Evolutionary conservation across 1,140 invertebrate species (phyloP).

Genomic region (Eulimnadia texana): DNA sequence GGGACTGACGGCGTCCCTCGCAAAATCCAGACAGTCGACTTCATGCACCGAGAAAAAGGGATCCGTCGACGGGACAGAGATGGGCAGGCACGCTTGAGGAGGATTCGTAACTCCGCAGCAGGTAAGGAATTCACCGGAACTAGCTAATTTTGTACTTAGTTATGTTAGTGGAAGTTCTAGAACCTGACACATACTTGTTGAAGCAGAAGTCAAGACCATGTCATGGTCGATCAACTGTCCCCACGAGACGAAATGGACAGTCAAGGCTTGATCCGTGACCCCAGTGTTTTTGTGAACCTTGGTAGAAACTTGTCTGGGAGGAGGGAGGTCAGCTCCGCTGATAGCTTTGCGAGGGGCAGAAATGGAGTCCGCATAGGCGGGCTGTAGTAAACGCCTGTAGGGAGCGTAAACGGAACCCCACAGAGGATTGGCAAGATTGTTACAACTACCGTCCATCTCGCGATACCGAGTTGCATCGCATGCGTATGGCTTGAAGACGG

Average conservation of each 20-base stretch:
- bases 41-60: slow-evolving; percentile 21
- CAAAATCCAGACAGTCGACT: slow-evolving; percentile 36
- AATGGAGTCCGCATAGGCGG: slow-evolving; percentile 46
- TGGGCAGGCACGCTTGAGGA: slow-evolving; percentile 22
- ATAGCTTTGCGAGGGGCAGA: neutral
- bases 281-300: slow-evolving; percentile 33
- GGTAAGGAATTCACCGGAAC: slow-evolving; percentile 9
- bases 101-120: slow-evolving; percentile 10
- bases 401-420: slow-evolving; percentile 31
- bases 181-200: slow-evolving; percentile 28
- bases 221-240: slow-evolving; percentile 41
- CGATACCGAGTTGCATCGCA: slow-evolving; percentile 30
- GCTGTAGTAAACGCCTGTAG: slow-evolving; percentile 40
- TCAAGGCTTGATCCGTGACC: slow-evolving; percentile 32
- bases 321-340: slow-evolving; percentile 26
- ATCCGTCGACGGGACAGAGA: slow-evolving; percentile 20
- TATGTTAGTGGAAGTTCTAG: neutral
- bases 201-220: slow-evolving; percentile 36
- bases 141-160: neutral
- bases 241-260: slow-evolving; percentile 34
- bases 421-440: slow-evolving; percentile 34
- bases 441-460: slow-evolving; percentile 34
- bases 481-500: slow-evolving; percentile 26
- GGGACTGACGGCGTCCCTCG: slow-evolving; percentile 33
- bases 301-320: slow-evolving; percentile 32